phyloP scores from a whole-genome alignment of 2,888 invertebrate species.

The Alloscopus bannaensis region DNA sequence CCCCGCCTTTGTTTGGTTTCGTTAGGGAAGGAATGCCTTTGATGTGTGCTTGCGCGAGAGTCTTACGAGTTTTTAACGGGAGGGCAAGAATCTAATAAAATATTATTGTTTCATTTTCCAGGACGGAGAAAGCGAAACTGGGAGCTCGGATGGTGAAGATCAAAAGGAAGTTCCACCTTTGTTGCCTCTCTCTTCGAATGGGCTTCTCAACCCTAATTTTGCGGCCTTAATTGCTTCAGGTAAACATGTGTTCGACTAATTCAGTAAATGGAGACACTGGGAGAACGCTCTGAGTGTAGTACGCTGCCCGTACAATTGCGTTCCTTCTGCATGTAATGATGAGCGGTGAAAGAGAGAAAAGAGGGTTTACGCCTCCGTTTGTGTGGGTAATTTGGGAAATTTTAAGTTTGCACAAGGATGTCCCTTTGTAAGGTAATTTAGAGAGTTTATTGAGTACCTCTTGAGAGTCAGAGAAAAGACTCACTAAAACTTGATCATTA shows the following conservation, averaged over 20 bases:
- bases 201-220: constrained; percentile 70
- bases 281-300: background rate
- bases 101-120: constrained; percentile 43
- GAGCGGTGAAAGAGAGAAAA: background rate
- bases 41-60: background rate
- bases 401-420: too few species aligned
- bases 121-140: constrained; percentile 71
- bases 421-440: too few species aligned
- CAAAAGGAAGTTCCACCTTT: constrained; percentile 69
- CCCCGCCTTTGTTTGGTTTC: too few species aligned
- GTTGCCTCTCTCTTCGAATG: constrained; percentile 69
- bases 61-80: background rate
- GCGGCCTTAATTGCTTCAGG: constrained; percentile 71
- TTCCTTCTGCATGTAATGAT: too few species aligned
- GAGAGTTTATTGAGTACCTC: too few species aligned
- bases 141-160: constrained; percentile 70
- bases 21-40: background rate
- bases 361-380: too few species aligned
- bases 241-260: too few species aligned
- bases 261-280: too few species aligned
- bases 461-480: too few species aligned
- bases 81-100: background rate
- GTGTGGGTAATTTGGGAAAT: too few species aligned
- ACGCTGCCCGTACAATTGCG: background rate
- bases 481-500: too few species aligned